Percentiles rank a stretch among this genome's conserved stretches.
Conservation (phyloP, 2,113 vertebrate genomes). For the Natator depressus region DNA sequence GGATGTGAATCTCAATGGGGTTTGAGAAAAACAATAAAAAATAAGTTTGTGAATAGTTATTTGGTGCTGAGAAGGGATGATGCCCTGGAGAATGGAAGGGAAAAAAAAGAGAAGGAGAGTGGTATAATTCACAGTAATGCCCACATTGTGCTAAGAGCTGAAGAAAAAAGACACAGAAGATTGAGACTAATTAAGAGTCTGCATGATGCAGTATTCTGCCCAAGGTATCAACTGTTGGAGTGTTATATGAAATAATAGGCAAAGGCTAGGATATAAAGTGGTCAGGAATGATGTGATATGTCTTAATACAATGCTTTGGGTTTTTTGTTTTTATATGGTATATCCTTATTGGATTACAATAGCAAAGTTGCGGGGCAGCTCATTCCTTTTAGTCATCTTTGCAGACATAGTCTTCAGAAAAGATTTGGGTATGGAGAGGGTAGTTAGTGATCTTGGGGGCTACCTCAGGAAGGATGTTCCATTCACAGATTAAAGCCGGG, state of each 20-base stretch:
- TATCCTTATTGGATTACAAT: background rate
- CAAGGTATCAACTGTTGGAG: background rate
- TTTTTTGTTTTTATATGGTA: background rate
- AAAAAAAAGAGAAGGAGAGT: background rate
- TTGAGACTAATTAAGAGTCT: background rate
- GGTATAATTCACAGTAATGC: too few relatives aligned
- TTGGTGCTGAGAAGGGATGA: background rate
- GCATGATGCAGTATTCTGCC: background rate
- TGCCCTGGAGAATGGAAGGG: background rate
- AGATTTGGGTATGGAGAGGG: background rate
- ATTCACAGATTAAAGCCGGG: background rate
- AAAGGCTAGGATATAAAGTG: background rate
- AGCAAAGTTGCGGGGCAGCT: background rate
- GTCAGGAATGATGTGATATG: background rate
- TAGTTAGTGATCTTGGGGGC: background rate
- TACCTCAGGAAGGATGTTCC: background rate
- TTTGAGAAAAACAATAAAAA: background rate
- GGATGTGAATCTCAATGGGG: background rate
- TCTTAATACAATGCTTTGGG: background rate
- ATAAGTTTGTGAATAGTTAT: background rate
- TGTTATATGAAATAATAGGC: background rate
- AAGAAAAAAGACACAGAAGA: background rate
- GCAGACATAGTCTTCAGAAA: background rate
- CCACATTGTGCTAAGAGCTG: background rate
- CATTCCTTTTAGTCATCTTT: background rate